phyloP scores from a whole-genome alignment of 2,888 invertebrate genomes.

The Dysmachus trigonus region DNA sequence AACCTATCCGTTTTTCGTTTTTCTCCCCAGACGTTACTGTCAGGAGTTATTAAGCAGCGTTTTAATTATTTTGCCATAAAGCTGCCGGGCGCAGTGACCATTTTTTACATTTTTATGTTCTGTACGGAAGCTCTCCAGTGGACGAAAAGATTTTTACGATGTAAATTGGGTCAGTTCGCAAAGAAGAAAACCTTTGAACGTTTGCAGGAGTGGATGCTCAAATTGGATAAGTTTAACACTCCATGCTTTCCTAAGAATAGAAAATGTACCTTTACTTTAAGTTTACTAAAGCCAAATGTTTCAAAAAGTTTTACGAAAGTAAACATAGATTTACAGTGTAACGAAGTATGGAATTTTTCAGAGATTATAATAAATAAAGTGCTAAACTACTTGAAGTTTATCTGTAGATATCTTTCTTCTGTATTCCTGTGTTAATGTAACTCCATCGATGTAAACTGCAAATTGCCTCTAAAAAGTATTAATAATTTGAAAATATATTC shows the following conservation, averaged over 20 bases:
- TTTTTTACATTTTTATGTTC: slow-evolving; percentile 10
- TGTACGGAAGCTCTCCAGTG: background rate
- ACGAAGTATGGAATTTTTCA: no score
- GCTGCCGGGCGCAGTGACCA: slow-evolving; percentile 21
- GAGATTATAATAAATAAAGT: no score
- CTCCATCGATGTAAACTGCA: no score
- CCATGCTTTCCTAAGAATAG: no score
- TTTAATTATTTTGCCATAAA: slow-evolving; percentile 37
- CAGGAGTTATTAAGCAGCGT: slow-evolving; percentile 33
- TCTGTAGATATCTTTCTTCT: no score
- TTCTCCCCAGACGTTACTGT: slow-evolving; percentile 21
- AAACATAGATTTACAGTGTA: no score
- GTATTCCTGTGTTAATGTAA: no score
- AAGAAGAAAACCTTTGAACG: background rate
- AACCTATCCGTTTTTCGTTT: slow-evolving; percentile 14
- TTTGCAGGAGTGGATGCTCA: background rate
- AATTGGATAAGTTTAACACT: no score
- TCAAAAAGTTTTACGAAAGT: background rate
- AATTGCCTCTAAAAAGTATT: no score
- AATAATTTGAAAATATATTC: no score
- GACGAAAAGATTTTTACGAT: slow-evolving; percentile 17
- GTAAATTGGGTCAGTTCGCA: slow-evolving; percentile 6
- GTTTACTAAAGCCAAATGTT: background rate
- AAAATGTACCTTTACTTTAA: background rate
- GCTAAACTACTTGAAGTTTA: no score